These are phyloP conservation scores for Lutjanus erythropterus DNA, from an alignment of 2,113 vertebrate species.

Conservation along the genomic window DNA sequence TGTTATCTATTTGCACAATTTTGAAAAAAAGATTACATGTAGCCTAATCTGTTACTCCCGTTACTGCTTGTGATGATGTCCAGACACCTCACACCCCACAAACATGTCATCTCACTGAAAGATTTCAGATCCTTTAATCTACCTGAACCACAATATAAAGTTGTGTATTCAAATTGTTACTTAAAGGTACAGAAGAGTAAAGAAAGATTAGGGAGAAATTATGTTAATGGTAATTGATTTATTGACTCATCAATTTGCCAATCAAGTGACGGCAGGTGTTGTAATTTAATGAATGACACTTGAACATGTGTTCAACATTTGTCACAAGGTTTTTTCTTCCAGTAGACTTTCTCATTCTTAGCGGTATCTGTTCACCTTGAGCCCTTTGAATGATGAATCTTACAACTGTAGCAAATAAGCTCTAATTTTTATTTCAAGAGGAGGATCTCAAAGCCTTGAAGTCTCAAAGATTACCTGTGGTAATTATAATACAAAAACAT, in stretches of 20 bases:
- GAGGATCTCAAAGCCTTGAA: not conserved
- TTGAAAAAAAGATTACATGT: too few species aligned
- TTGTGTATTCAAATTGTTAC: not conserved
- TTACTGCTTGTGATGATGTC: too few species aligned
- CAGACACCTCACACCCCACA: too few species aligned
- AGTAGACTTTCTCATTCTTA: not conserved
- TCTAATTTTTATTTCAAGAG: conserved; percentile 16
- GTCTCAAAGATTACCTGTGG: too few species aligned
- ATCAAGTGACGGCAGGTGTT: not conserved
- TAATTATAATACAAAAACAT: conserved; percentile 17
- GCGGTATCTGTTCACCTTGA: not conserved
- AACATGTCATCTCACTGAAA: too few species aligned
- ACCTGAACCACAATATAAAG: too few species aligned
- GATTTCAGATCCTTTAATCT: too few species aligned
- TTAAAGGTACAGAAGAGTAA: not conserved
- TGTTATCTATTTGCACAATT: too few species aligned
- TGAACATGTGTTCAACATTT: not conserved
- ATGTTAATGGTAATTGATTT: not conserved
- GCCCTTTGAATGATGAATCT: conserved; percentile 2
- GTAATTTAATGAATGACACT: not conserved
- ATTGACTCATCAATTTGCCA: not conserved
- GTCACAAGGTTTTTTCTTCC: not conserved
- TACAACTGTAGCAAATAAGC: not conserved
- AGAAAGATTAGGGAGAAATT: not conserved
- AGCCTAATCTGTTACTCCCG: too few species aligned